Percentiles rank a stretch among this genome's conserved stretches.
Evolutionary conservation across 2,888 invertebrate species (phyloP).

Genomic region (Heteropelma amictum): DNA sequence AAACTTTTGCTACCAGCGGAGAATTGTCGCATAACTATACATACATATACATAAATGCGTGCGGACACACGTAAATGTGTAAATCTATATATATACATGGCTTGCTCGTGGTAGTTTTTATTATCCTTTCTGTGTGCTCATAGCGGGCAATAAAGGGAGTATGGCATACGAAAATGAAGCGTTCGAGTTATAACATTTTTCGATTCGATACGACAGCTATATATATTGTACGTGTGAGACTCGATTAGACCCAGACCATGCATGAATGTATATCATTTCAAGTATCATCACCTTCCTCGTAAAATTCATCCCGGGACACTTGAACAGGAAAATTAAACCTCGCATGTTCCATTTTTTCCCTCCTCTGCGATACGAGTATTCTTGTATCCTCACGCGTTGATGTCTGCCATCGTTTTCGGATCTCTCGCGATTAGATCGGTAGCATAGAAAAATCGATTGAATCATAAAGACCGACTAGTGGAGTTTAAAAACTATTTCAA

Average conservation of each 20-base stretch:
- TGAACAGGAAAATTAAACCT: background rate
- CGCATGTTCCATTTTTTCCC: no score
- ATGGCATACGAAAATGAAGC: conserved; percentile 37
- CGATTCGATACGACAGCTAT: conserved; percentile 29
- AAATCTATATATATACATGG: background rate
- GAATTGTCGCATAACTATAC: conserved; percentile 40
- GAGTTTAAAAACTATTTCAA: no score
- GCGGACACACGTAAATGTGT: no score
- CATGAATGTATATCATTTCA: conserved; percentile 21
- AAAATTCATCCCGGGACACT: background rate
- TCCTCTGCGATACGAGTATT: no score
- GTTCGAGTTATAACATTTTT: conserved; percentile 13
- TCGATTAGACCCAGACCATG: conserved; percentile 16
- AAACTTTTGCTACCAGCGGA: conserved; percentile 45
- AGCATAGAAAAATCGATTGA: no score
- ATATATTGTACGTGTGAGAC: conserved; percentile 20
- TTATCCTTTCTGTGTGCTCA: conserved; percentile 39
- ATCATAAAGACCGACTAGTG: no score
- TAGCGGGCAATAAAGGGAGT: conserved; percentile 38
- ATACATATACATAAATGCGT: background rate
- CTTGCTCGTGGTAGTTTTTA: conserved; percentile 37
- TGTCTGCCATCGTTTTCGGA: no score
- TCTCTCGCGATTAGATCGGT: no score
- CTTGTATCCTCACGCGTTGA: no score
- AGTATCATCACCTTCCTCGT: background rate